Conservation (phyloP, 2,797 vertebrate species). For the Mycteria americana region DNA sequence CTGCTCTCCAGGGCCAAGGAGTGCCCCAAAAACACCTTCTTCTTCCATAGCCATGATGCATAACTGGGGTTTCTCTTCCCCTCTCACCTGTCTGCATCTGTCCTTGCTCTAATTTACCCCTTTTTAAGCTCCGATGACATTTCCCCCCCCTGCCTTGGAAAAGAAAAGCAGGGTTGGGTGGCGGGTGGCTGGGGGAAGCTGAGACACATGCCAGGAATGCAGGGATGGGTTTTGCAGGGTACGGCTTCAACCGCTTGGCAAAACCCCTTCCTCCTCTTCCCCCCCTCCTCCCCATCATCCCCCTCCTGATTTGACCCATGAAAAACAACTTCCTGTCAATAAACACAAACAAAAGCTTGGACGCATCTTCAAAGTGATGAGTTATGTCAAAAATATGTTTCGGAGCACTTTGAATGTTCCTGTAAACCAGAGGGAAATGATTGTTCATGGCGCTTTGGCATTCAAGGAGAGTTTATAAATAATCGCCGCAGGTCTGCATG, state of each 20-base stretch:
- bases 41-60: neutral
- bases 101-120: neutral
- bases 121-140: rapidly evolving
- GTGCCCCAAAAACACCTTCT: neutral
- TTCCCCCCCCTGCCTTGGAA: neutral
- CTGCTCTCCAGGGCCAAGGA: neutral
- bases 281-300: neutral
- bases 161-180: neutral
- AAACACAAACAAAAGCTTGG: constrained; percentile 78
- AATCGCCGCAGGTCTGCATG: neutral
- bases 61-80: neutral
- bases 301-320: constrained; percentile 41
- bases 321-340: constrained; percentile 79
- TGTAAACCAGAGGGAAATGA: constrained; percentile 43
- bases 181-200: neutral
- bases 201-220: neutral
- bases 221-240: neutral
- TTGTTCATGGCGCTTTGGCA: constrained; percentile 17
- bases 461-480: constrained; percentile 60
- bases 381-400: constrained; percentile 73
- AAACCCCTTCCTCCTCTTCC: neutral
- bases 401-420: constrained; percentile 59
- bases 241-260: constrained; percentile 16
- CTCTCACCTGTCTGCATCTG: neutral
- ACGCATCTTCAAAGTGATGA: constrained; percentile 77